Evolutionary conservation across 2,113 vertebrate species (phyloP).

Genomic region (Oncorhynchus gorbuscha): DNA sequence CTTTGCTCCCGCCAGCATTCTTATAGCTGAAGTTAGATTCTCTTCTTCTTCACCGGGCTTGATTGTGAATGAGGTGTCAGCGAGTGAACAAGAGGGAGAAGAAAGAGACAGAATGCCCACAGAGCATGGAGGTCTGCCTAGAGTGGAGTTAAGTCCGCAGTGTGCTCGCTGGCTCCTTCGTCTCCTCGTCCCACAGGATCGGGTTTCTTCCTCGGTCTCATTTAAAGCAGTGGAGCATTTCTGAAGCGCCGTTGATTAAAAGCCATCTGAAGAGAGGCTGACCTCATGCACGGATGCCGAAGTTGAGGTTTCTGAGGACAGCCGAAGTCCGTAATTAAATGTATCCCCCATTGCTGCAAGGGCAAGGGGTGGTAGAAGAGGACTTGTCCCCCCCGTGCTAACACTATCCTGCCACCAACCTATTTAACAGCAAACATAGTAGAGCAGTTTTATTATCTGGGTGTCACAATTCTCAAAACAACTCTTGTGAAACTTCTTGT

Average conservation of each 20-base stretch:
- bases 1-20: constrained; percentile 33
- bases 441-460: not conserved
- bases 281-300: constrained; percentile 51
- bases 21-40: constrained; percentile 21
- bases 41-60: not conserved
- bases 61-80: constrained; percentile 36
- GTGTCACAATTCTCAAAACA: not conserved
- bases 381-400: constrained; percentile 1
- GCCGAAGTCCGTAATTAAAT: constrained; percentile 61
- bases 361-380: constrained; percentile 12
- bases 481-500: not conserved
- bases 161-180: constrained; percentile 4
- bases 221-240: constrained; percentile 47
- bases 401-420: not conserved
- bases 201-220: constrained; percentile 58
- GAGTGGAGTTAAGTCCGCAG: constrained; percentile 2
- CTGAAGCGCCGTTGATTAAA: constrained; percentile 65
- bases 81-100: constrained; percentile 33
- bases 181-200: constrained; percentile 38
- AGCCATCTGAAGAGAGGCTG: constrained; percentile 54
- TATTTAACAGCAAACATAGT: not conserved
- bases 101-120: constrained; percentile 17
- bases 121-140: constrained; percentile 14
- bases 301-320: constrained; percentile 49
- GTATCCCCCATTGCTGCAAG: constrained; percentile 42